phyloP scores from a whole-genome alignment of 92 coral and sea anemone species.

The Siderastrea radians region DNA sequence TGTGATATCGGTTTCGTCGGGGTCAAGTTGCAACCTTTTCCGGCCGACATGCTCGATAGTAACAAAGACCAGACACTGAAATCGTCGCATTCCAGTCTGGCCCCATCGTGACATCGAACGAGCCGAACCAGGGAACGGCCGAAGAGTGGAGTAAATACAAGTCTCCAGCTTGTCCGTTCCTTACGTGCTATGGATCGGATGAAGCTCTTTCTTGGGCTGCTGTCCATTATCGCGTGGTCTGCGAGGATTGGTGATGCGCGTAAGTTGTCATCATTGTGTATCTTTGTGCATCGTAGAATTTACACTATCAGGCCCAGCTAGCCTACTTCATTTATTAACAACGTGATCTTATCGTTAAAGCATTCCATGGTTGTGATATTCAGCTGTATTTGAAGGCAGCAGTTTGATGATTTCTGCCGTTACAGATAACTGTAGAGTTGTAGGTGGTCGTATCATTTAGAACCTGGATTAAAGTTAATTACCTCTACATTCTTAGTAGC shows the following conservation, averaged over 20 bases:
- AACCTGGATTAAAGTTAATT: too few species aligned
- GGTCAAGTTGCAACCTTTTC: slow-evolving; percentile 22
- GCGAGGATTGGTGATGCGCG: slow-evolving; percentile 5
- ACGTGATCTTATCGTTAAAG: slow-evolving; percentile 4
- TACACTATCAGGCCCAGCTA: not conserved
- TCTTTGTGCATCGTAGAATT: not conserved
- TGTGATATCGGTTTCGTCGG: slow-evolving; percentile 19
- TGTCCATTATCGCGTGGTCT: slow-evolving; percentile 13
- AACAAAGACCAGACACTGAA: not conserved
- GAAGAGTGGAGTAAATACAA: not conserved
- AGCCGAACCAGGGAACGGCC: not conserved
- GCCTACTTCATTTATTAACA: not conserved
- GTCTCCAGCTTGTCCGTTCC: not conserved
- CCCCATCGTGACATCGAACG: not conserved
- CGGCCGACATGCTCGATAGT: not conserved
- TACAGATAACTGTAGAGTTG: too few species aligned
- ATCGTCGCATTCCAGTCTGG: slow-evolving; percentile 28
- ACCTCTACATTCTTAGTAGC: too few species aligned
- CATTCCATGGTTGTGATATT: too few species aligned
- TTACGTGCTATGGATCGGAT: not conserved
- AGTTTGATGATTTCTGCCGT: too few species aligned
- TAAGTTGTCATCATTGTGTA: not conserved
- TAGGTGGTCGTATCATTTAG: too few species aligned
- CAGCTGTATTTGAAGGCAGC: too few species aligned
- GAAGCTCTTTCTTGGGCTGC: not conserved